Conservation (phyloP, 2,888 invertebrate genomes). For the Latrodectus elegans region DNA sequence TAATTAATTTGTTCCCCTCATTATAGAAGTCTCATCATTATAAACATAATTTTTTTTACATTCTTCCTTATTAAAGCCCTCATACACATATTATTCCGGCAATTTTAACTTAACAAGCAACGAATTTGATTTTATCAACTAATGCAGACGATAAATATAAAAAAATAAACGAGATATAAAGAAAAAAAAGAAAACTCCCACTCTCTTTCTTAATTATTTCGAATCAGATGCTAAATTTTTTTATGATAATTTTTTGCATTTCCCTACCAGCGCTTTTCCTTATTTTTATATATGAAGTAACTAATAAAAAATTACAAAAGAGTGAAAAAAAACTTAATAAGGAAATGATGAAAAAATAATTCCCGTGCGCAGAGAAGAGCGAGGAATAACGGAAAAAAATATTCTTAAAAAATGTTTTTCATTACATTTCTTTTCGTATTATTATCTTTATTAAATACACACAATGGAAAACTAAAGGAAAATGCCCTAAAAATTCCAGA, state of each 20-base stretch:
- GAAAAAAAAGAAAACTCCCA: slow-evolving; percentile 1
- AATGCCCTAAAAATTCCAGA: slow-evolving; percentile 14
- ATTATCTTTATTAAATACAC: slow-evolving; percentile 61
- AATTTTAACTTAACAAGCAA: slow-evolving; percentile 53
- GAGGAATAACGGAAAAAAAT: slow-evolving; percentile 22
- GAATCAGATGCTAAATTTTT: slow-evolving; percentile 52
- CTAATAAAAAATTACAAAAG: neutral
- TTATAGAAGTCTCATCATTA: slow-evolving; percentile 55
- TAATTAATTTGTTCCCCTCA: slow-evolving; percentile 60
- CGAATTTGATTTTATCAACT: slow-evolving; percentile 62
- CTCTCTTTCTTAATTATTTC: slow-evolving; percentile 58
- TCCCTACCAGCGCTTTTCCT: too few species aligned
- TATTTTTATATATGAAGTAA: neutral
- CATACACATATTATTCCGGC: slow-evolving; percentile 40
- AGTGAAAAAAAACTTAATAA: slow-evolving; percentile 9
- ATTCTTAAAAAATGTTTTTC: slow-evolving; percentile 40
- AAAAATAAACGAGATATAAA: slow-evolving; percentile 9
- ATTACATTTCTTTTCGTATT: slow-evolving; percentile 39
- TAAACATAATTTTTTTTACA: slow-evolving; percentile 21
- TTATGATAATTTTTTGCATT: slow-evolving; percentile 22
- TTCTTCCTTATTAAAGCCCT: neutral
- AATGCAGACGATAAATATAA: slow-evolving; percentile 20
- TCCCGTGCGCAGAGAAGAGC: slow-evolving; percentile 2
- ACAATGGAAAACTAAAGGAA: slow-evolving; percentile 35
- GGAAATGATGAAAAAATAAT: slow-evolving; percentile 42